phyloP scores from a whole-genome alignment of 1,140 invertebrate species.

The Zaprionus camerounensis region DNA sequence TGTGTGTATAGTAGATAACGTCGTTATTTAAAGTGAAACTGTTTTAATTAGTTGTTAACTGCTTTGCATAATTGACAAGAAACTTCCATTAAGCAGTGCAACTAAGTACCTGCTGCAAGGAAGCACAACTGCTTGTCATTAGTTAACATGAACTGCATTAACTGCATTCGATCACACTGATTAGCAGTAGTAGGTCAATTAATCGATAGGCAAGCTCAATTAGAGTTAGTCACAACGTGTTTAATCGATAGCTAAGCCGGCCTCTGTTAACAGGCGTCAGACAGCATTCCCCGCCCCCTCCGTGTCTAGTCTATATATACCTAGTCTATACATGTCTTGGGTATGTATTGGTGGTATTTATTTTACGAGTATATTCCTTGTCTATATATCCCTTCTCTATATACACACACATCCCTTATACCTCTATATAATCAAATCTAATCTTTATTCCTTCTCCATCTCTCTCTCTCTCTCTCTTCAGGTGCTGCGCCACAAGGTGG shows the following conservation, averaged over 20 bases:
- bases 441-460: constrained; percentile 22
- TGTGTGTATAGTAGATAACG: no score
- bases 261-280: neutral
- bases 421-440: neutral
- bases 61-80: no score
- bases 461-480: constrained; percentile 65
- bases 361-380: no score
- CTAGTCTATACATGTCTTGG: no score
- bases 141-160: neutral
- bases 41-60: no score
- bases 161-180: neutral
- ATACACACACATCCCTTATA: neutral
- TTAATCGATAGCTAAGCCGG: neutral
- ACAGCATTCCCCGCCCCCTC: neutral
- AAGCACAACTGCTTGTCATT: neutral
- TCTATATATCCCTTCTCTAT: no score
- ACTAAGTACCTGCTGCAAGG: no score
- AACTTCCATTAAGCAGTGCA: no score
- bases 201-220: neutral
- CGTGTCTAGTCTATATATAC: no score
- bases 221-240: no score
- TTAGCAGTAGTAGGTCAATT: neutral
- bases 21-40: no score
- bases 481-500: constrained; percentile 94
- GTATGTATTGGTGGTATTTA: no score